Base-by-base conservation (phyloP, 2,888 invertebrate species). In the Plagodis pulveraria region DNA sequence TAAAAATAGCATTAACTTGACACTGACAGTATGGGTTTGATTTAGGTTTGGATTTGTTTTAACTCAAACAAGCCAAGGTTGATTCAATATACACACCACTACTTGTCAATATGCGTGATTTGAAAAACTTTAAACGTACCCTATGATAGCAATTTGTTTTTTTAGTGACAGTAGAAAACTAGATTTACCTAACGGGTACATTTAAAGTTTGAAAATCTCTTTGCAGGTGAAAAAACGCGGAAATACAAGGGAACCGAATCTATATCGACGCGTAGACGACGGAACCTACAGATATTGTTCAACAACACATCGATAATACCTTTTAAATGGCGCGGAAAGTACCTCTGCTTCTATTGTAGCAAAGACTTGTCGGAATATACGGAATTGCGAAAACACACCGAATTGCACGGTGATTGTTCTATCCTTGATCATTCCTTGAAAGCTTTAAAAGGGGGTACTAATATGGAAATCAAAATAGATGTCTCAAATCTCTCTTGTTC, bases 241-340 rank as follows among this genome's bases (percentile, higher is more conserved):
- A 86, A 85, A 80, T 78, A 78, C 78, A 86, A 84, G 66, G 83
- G 84, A 71, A 69, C 77, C 64, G 87, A 89, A 74, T 86, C 91
- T 0, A 85, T 87, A 0, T 91, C 91, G 51, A 86, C 89, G 86
- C 86, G 84, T 66, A 80, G 91, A 58, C 77, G 91, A 44, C 82
- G 75, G 72, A 92, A 91, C 57, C 88, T 92, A 4, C 86, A 89
- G 73, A 81, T 87, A 40, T 38, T 92, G 41, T 91, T 92, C 84
- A 92, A 92, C 83, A 86, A 87, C 65, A 91, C 91, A 0, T 72
- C 89, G 0, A 80, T 91, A 0, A 85, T 92, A 74, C 91, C 91
- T 2, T 92, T 92, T 74, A 92, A 92, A 69, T 92, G 91, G 90
- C 80, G 91, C n/a, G 91, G 91, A 5, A 89, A 86, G 71, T 92